Percentiles rank a stretch among this genome's conserved stretches.
phyloP scores from a whole-genome alignment of 2,113 vertebrate species.

The Pantherophis guttatus region DNA sequence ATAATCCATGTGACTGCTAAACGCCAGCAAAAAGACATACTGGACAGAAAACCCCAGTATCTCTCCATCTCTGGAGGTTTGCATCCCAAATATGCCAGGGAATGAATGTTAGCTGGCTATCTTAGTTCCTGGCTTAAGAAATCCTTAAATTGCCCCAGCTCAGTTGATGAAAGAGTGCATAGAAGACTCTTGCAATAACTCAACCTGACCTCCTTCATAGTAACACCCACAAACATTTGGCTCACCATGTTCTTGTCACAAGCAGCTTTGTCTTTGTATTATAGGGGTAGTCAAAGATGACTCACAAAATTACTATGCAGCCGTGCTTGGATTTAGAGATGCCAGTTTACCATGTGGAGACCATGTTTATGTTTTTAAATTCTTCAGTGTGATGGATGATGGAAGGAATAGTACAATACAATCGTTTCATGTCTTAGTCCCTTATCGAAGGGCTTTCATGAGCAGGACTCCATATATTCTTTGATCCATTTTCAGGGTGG shows the following conservation, averaged over 20 bases:
- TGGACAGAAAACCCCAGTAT: neutral
- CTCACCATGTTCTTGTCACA: neutral
- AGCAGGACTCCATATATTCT: neutral
- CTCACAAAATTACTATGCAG: conserved; percentile 13
- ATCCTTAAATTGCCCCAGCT: conserved; percentile 17
- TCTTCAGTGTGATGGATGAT: no score
- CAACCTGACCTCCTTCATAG: neutral
- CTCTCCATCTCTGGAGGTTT: neutral
- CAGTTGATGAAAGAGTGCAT: conserved; percentile 23
- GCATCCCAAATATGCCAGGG: neutral
- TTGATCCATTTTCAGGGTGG: neutral
- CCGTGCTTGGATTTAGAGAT: neutral
- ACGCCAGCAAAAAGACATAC: neutral
- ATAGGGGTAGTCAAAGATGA: conserved; percentile 34
- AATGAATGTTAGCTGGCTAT: neutral
- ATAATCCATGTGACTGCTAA: neutral
- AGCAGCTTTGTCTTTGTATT: conserved; percentile 25
- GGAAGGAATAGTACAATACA: neutral
- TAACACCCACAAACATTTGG: neutral
- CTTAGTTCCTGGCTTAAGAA: neutral
- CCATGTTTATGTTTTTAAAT: neutral
- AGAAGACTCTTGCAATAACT: neutral
- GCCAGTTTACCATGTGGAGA: neutral
- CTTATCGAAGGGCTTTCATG: neutral
- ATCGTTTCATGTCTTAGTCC: neutral